These are phyloP conservation scores for Drosophila asahinai DNA, from an alignment of 1,140 invertebrate genomes.

Conservation along the genomic window DNA sequence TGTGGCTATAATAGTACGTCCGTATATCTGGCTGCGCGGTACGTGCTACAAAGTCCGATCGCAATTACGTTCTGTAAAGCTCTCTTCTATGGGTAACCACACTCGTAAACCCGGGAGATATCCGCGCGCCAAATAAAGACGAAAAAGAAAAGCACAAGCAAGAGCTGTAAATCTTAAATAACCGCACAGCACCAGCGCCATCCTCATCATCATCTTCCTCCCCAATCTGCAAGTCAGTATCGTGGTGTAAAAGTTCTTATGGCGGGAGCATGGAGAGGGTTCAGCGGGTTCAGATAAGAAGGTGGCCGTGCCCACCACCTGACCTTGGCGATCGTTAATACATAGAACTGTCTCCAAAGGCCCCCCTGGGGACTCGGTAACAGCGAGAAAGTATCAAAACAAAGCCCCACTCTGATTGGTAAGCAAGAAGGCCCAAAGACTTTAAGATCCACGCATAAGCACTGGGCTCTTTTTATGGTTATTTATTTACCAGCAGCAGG, in stretches of 20 bases:
- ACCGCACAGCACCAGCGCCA: conserved; percentile 19
- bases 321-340: conserved; percentile 16
- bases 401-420: neutral
- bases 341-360: neutral
- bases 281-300: conserved; percentile 4
- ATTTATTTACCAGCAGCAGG: neutral
- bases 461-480: conserved; percentile 2
- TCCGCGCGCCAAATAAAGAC: conserved; percentile 13
- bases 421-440: neutral
- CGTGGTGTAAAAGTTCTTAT: conserved; percentile 19
- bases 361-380: neutral
- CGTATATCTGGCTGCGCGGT: conserved; percentile 17
- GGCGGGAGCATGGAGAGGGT: neutral
- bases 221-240: conserved; percentile 45
- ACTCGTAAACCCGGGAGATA: conserved; percentile 30
- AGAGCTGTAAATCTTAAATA: conserved; percentile 40
- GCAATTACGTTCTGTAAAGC: conserved; percentile 54
- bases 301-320: conserved; percentile 11
- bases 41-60: conserved; percentile 55
- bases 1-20: conserved; percentile 29
- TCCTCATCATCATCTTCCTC: neutral
- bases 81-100: conserved; percentile 2
- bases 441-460: conserved; percentile 4
- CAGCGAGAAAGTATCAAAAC: neutral
- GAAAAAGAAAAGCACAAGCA: conserved; percentile 1